phyloP scores from a whole-genome alignment of 2,888 invertebrate genomes.

The Silvanus unidentatus region DNA sequence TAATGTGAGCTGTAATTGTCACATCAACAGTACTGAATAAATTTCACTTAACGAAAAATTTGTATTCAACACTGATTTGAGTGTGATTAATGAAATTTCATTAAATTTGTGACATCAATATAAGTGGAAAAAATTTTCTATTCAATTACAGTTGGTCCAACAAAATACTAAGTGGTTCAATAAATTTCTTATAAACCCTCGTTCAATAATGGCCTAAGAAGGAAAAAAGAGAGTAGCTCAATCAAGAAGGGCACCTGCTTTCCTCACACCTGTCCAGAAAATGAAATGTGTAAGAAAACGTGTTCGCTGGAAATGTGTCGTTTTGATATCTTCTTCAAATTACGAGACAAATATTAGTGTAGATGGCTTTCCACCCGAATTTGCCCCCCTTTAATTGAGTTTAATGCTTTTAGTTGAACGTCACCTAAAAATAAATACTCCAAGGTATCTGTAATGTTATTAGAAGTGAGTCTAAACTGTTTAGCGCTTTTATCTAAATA shows the following conservation, averaged over 20 bases:
- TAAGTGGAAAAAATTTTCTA: no score
- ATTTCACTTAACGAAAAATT: no score
- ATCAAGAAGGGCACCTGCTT: not conserved
- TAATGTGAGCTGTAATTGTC: constrained; percentile 34
- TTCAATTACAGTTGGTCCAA: no score
- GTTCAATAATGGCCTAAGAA: not conserved
- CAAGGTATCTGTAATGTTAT: constrained; percentile 4
- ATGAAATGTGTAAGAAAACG: no score
- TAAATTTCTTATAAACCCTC: not conserved
- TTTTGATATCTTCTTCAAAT: no score
- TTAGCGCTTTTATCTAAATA: constrained; percentile 3
- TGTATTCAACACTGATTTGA: no score
- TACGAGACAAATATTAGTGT: no score
- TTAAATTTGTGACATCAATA: no score
- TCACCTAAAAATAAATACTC: constrained; percentile 6
- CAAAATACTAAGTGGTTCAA: no score
- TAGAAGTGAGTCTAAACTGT: constrained; percentile 4
- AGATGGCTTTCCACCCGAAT: not conserved
- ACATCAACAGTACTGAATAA: constrained; percentile 1
- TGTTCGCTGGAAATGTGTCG: no score
- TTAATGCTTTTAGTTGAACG: constrained; percentile 9
- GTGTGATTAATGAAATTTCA: no score
- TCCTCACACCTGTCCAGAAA: not conserved
- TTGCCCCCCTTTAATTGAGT: constrained; percentile 7
- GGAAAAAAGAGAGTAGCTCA: not conserved